A percentile compares a stretch with the other conserved stretches of the same genome.
Evolutionary conservation across 2,888 invertebrate species (phyloP).

Genomic region (Lutraria lutraria): DNA sequence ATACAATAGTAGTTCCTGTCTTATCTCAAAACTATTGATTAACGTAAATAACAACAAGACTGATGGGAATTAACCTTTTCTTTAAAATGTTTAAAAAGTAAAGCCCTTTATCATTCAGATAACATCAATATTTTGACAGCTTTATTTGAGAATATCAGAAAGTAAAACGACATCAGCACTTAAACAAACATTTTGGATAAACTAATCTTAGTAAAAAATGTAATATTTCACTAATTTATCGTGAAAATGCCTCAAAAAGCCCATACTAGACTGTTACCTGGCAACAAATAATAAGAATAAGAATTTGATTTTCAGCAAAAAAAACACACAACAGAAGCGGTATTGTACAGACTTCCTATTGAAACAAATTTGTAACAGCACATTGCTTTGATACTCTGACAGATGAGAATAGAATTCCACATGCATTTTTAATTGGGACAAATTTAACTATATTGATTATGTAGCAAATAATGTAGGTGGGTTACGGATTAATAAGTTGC

Average conservation of each 20-base stretch:
- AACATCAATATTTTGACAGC: constrained; percentile 30
- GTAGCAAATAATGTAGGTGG: neutral
- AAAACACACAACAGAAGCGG: neutral
- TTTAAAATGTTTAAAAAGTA: constrained; percentile 27
- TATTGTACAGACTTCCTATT: neutral
- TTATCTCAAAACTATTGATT: neutral
- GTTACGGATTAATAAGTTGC: neutral
- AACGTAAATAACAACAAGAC: neutral
- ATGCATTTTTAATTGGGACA: constrained; percentile 10
- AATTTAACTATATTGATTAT: neutral
- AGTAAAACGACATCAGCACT: constrained; percentile 22
- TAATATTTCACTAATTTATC: neutral
- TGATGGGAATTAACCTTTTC: neutral
- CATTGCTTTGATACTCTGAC: neutral
- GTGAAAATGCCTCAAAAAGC: neutral
- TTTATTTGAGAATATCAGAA: constrained; percentile 1
- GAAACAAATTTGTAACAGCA: neutral
- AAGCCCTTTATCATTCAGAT: constrained; percentile 22
- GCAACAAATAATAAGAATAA: neutral
- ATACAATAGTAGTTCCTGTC: neutral
- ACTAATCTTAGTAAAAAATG: constrained; percentile 11
- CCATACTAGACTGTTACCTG: neutral
- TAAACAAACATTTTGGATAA: constrained; percentile 19
- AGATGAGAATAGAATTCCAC: neutral
- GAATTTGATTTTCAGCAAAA: constrained; percentile 30